Percentiles rank a stretch among this genome's conserved stretches.
phyloP scores from a whole-genome alignment of 64 coral and sea anemone species.

The Stylophora pistillata region DNA sequence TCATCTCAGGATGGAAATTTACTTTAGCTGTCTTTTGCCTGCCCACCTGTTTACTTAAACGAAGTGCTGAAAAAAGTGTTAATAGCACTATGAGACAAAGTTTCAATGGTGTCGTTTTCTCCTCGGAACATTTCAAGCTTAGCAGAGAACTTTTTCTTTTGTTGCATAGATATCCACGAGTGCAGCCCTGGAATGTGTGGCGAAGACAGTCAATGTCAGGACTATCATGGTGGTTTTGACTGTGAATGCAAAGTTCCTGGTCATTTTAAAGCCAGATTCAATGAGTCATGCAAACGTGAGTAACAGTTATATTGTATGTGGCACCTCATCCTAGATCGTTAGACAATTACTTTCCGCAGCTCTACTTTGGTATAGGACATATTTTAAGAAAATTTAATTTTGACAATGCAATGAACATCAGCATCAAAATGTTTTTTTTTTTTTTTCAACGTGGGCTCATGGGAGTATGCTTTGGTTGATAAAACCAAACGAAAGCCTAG shows the following conservation, averaged over 20 bases:
- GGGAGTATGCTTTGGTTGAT: too few species aligned
- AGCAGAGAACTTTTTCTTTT: not conserved
- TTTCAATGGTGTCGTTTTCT: not conserved
- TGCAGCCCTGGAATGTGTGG: conserved; percentile 25
- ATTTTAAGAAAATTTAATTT: too few species aligned
- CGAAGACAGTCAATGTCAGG: conserved; percentile 34
- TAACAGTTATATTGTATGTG: too few species aligned
- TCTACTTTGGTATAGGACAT: not conserved
- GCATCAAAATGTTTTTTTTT: too few species aligned
- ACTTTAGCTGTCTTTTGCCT: too few species aligned
- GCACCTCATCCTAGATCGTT: not conserved
- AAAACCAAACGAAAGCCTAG: too few species aligned
- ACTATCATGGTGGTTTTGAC: conserved; percentile 54
- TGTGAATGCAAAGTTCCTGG: conserved; percentile 53
- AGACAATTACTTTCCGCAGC: not conserved
- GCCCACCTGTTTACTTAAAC: too few species aligned
- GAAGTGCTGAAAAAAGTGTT: too few species aligned
- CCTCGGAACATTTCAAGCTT: not conserved
- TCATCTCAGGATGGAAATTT: too few species aligned
- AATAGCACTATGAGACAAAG: too few species aligned
- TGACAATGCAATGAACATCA: too few species aligned
- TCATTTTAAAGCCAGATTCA: not conserved
- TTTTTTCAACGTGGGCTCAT: too few species aligned
- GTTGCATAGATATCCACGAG: conserved; percentile 26
- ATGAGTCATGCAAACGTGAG: conserved; percentile 15